phyloP scores from a whole-genome alignment of 2,888 invertebrate genomes.

The Trypoxylon attenuatum region DNA sequence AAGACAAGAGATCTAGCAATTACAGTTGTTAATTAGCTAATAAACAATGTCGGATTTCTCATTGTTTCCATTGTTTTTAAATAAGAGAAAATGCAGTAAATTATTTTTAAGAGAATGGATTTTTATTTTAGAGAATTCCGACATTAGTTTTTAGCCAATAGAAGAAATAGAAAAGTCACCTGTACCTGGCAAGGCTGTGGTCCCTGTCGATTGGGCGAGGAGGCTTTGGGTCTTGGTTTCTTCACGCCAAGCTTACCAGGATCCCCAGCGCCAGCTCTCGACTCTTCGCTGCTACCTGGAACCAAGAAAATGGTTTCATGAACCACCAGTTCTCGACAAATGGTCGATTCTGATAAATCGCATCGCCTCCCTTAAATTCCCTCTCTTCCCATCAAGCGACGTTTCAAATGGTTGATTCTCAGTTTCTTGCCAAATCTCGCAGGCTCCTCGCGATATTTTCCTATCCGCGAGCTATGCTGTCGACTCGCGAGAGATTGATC shows the following conservation, averaged over 20 bases:
- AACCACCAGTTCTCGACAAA: conserved; percentile 26
- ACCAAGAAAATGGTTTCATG: conserved; percentile 27
- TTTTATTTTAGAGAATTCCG: too few species aligned
- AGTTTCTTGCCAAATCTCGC: not conserved
- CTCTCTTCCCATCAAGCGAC: conserved; percentile 7
- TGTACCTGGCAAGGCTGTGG: conserved; percentile 93
- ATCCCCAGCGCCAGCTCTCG: conserved; percentile 75
- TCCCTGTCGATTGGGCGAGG: conserved; percentile 92
- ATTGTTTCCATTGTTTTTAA: too few species aligned
- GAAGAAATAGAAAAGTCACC: conserved; percentile 44
- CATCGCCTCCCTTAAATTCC: conserved; percentile 1
- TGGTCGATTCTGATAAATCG: conserved; percentile 32
- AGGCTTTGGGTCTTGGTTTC: conserved; percentile 87
- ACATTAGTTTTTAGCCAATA: too few species aligned
- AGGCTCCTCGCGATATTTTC: conserved; percentile 15
- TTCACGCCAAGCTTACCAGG: conserved; percentile 79
- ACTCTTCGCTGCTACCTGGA: conserved; percentile 77
- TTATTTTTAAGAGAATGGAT: too few species aligned
- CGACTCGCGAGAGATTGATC: conserved; percentile 66
- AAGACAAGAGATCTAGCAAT: too few species aligned
- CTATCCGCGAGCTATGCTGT: conserved; percentile 18
- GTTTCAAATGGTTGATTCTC: not conserved
- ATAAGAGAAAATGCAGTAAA: too few species aligned
- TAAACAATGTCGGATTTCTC: too few species aligned
- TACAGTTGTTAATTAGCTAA: too few species aligned